Base-by-base conservation (phyloP, 2,113 vertebrate genomes). In the Tenrec ecaudatus region DNA sequence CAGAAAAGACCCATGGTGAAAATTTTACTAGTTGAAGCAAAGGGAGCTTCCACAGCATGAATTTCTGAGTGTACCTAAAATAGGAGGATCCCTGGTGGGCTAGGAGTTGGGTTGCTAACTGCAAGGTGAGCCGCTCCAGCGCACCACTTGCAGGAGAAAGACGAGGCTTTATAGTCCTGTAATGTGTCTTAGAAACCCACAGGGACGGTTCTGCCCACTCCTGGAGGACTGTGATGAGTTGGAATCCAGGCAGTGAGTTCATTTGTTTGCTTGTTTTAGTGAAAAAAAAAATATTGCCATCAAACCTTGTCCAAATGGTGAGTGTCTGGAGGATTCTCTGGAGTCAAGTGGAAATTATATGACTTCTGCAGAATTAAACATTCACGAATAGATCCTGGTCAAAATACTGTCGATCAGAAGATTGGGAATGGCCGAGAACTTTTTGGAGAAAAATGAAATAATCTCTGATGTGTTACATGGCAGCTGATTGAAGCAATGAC, bases 31-130 rank as follows among this genome's bases (percentile, higher is more conserved):
- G 85, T 17, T 47, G 58, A 77, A 60, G 79, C 25, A 81, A 80
- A 3, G 57, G 64, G 29, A 80, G 66, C 80, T 92, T 58, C 57
- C 73, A 79, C 4, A 40, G 29, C 11, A 40, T 66, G 64, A 76
- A 60, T 87, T 69, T 82, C 29, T 94, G 69, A 69, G 77, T 71
- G 76, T 25, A 93, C 81, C 69, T 69, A 38, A 88, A 92, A 69
- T 38, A 66, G 29, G 80, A 64, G 33, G 16, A 23, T 64, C n/a
- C 2, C 27, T 60, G 27, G 17, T 20, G 60, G 60, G 22, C 6
- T 20, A 62, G 7, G 60, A 20, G 60, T 23, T 62, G 60, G 60
- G 22, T 14, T 62, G 22, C 60, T 6, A 62, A 23, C 17, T 62
- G 5, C 19, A 62, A 23, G 60, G 60, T 62, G 17, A 62, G 60